These are phyloP conservation scores for Lissocephala sabroskyi DNA, from an alignment of 2,888 invertebrate genomes.

Conservation along the genomic window DNA sequence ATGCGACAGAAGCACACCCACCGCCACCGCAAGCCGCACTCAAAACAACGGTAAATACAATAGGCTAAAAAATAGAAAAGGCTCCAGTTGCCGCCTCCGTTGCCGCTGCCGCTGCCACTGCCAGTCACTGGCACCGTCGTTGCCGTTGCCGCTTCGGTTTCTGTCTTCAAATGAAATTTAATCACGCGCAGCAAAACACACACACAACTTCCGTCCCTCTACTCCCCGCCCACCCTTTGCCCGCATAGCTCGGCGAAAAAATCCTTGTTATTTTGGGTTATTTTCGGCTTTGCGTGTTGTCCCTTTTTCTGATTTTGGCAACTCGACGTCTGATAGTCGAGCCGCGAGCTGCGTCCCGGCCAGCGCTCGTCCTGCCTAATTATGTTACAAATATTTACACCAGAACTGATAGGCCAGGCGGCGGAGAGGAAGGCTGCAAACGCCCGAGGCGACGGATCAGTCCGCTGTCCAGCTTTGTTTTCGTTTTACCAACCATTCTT, in stretches of 20 bases:
- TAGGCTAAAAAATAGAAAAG: constrained; percentile 11
- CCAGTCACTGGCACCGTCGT: background rate
- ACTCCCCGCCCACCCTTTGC: background rate
- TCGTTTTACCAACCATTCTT: constrained; percentile 19
- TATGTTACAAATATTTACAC: constrained; percentile 65
- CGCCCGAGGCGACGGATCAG: no score
- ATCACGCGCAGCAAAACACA: constrained; percentile 47
- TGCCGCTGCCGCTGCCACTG: background rate
- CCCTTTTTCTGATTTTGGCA: constrained; percentile 42
- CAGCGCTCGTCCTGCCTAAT: constrained; percentile 36
- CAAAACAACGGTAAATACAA: constrained; percentile 41
- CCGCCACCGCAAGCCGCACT: constrained; percentile 26
- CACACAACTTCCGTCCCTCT: constrained; percentile 25
- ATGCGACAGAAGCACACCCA: constrained; percentile 47
- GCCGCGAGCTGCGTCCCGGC: constrained; percentile 29
- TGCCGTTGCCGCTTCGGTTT: constrained; percentile 9
- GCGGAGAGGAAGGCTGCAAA: background rate
- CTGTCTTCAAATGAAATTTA: constrained; percentile 60
- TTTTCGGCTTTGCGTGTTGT: constrained; percentile 43
- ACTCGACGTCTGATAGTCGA: constrained; percentile 18
- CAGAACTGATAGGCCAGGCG: constrained; percentile 16
- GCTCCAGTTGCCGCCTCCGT: background rate
- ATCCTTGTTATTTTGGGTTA: constrained; percentile 51
- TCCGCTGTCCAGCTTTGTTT: background rate
- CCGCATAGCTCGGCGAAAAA: background rate